Evolutionary conservation across 2,113 vertebrate species (phyloP).

Genomic region (Toxostoma redivivum): DNA sequence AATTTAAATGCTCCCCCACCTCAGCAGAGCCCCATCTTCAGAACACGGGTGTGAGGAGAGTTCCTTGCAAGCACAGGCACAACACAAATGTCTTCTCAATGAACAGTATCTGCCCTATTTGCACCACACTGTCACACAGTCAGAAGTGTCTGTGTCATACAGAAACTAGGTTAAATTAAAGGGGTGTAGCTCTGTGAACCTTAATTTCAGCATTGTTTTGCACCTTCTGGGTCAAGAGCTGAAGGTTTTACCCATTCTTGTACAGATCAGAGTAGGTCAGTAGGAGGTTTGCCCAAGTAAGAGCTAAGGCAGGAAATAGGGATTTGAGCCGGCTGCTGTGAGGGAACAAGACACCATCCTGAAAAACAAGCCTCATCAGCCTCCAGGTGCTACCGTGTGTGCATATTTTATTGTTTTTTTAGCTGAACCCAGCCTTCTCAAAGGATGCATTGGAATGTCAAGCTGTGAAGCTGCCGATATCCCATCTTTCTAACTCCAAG

Average conservation of each 20-base stretch:
- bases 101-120: not conserved
- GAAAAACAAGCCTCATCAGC: not conserved
- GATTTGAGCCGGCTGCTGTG: not conserved
- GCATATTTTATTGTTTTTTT: not conserved
- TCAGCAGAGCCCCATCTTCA: not conserved
- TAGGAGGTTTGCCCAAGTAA: not conserved
- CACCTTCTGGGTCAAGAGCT: not conserved
- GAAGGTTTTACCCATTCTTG: not conserved
- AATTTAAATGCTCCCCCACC: not conserved
- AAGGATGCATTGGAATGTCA: not conserved
- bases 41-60: not conserved
- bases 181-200: not conserved
- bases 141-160: slow-evolving; percentile 25
- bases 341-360: not conserved
- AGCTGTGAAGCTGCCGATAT: not conserved
- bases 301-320: not conserved
- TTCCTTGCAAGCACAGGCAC: not conserved
- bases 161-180: slow-evolving; percentile 51
- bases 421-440: not conserved
- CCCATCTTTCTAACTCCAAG: not conserved
- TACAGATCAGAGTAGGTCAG: not conserved
- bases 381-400: not conserved
- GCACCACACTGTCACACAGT: rapidly evolving
- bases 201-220: not conserved
- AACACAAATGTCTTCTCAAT: not conserved